Base-by-base conservation (phyloP, 2,888 invertebrate genomes). In the Dendrolimus houi region DNA sequence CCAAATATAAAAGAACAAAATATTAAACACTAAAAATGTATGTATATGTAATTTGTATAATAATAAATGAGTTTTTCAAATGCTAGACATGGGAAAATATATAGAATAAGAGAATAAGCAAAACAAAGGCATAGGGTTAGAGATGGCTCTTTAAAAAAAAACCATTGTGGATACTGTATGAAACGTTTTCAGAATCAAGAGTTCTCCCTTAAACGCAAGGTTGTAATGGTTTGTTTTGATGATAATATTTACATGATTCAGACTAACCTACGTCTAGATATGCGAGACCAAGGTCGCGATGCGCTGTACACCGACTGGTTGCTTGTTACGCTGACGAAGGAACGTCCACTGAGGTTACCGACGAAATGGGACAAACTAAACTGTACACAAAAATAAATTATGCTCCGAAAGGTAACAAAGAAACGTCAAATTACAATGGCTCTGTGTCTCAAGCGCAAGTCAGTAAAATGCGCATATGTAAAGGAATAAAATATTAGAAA, bases 221-320 rank as follows among this genome's bases (percentile, higher is more conserved):
- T 29, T 29, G 3, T 3, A 29, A 29, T 29, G 29, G 3, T 69
- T 70, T 72, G 72, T 74, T 73, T 69, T 71, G 71, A 71, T 68
- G 66, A 70, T 71, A 66, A 72, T 62, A 66, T 63, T 64, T 68
- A 64, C 71, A 63, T 64, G 47, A 47, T 12, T 47, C 29, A 8
- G 12, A 81, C 85, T 86, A 81, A 94, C 94, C 94, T 93, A 89
- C 92, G 91, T 74, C 93, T 84, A 71, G 93, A 94, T 70, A 92
- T 86, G 71, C 93, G 92, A 72, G 93, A 94, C 93, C 93, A 94
- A 76, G 94, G 93, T 75, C 93, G 92, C 67, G 92, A 92, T 76
- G 92, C 88, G 79, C 93, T 93, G 78, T 89, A 92, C 60, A 89
- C 91, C 42, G 93, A 93, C 80, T 92, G 92, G 78, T 91, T 92